Base-by-base conservation (phyloP, 2,888 invertebrate species). In the Cheilosia pagana region DNA sequence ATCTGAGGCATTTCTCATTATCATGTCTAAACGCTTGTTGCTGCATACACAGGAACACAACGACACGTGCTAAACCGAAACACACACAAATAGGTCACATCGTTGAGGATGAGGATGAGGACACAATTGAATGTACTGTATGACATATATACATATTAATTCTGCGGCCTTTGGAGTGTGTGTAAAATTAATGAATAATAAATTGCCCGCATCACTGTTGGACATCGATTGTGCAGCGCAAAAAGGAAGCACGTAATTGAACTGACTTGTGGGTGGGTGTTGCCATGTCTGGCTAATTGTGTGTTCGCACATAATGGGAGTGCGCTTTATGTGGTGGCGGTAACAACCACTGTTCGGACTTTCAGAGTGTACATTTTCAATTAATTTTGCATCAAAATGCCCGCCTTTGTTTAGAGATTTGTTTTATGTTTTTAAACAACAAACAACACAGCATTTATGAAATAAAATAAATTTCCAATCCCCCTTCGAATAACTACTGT, bases 1-100 rank as follows among this genome's bases (percentile, higher is more conserved):
- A 48, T 48, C 31, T 62, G 19, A 48, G 31, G 21, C 45, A 48
- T 48, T 45, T 70, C 57, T 57, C 57, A 57, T 45, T 70, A 45
- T n/a, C 14, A 14, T 23, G 31, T n/a, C 68, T 14, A 41, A 57
- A 70, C n/a, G 70, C 48, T 70, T 70, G 57, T 48, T 70, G 70
- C 57, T 50, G 21, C 10, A n/a, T n/a, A n/a, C n/a, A n/a, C n/a
- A n/a, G n/a, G n/a, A n/a, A n/a, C n/a, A 12, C 21, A 8, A 3
- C 28, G 6, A 70, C 70, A 57, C 57, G 57, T 48, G 48, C 70
- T 57, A 23, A 21, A 7, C n/a, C n/a, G n/a, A n/a, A n/a, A n/a
- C n/a, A n/a, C 48, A 45, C 16, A 28, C 25, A 68, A 68, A 68
- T 19, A 67, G 55, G 68, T 57, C 70, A 48, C 43, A 43, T 7